Percentiles rank a stretch among this genome's conserved stretches.
phyloP scores from a whole-genome alignment of 2,888 invertebrate genomes.

The Dicyrtoma fusca region DNA sequence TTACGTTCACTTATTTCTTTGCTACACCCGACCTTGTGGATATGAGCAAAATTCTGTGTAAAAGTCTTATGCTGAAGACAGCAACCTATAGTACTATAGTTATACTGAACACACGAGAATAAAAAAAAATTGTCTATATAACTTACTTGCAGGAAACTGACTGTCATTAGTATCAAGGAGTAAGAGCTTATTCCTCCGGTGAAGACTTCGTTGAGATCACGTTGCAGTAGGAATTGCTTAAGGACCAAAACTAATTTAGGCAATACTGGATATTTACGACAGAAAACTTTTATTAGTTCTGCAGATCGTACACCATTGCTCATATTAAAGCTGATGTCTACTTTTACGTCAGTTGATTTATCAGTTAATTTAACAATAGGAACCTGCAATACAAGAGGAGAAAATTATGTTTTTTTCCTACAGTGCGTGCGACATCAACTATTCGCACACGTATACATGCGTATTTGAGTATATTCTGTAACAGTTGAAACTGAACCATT shows the following conservation, averaged over 20 bases:
- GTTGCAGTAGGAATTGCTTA: constrained; percentile 96
- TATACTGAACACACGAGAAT: constrained; percentile 1
- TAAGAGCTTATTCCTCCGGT: constrained; percentile 99
- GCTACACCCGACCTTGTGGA: no score
- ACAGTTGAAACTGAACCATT: no score
- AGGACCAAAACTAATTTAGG: constrained; percentile 94
- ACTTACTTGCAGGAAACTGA: constrained; percentile 85
- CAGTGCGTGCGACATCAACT: no score
- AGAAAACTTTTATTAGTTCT: constrained; percentile 89
- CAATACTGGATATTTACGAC: constrained; percentile 84
- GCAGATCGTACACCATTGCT: constrained; percentile 96
- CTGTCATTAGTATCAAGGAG: constrained; percentile 96
- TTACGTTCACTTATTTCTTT: no score
- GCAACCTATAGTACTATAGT: neutral
- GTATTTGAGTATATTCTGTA: no score
- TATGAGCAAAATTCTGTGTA: neutral
- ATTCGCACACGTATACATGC: no score
- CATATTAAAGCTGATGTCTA: constrained; percentile 99
- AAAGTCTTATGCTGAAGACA: neutral
- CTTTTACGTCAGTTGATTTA: constrained; percentile 81
- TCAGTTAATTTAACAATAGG: constrained; percentile 98
- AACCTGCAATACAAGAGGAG: constrained; percentile 60
- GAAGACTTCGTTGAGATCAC: constrained; percentile 99
- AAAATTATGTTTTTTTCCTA: no score
- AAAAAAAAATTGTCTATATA: constrained; percentile 7